These are phyloP conservation scores for Dipus sagitta DNA, from an alignment of 2,797 vertebrate genomes.

Conservation along the genomic window DNA sequence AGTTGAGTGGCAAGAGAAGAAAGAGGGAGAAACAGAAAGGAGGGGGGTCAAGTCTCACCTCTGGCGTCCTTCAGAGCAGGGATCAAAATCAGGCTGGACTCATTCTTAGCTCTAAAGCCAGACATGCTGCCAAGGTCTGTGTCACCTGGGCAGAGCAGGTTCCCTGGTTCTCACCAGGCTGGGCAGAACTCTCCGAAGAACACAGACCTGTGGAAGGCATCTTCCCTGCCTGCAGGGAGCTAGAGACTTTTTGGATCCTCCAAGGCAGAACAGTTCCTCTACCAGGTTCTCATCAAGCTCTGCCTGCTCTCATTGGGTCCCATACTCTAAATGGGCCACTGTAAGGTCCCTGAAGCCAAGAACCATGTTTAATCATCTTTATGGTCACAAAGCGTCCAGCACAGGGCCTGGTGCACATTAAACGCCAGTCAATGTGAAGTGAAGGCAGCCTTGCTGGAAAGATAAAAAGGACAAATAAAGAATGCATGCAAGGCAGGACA, in stretches of 20 bases:
- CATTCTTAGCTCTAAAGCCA: background rate
- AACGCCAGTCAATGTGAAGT: background rate
- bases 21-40: background rate
- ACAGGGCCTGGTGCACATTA: background rate
- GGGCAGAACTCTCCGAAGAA: background rate
- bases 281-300: background rate
- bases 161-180: background rate
- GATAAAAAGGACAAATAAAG: background rate
- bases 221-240: background rate
- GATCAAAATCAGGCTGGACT: background rate
- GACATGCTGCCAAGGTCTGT: background rate
- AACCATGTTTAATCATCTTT: background rate
- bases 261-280: background rate
- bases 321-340: background rate
- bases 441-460: background rate
- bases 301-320: background rate
- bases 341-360: background rate
- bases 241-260: background rate
- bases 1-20: constrained; percentile 30
- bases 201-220: background rate
- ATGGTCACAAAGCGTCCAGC: background rate
- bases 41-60: background rate
- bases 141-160: no score
- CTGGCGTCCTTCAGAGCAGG: background rate
- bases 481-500: background rate